Evolutionary conservation across 2,888 invertebrate species (phyloP).

Genomic region (Himalopsyche kuldschensis): DNA sequence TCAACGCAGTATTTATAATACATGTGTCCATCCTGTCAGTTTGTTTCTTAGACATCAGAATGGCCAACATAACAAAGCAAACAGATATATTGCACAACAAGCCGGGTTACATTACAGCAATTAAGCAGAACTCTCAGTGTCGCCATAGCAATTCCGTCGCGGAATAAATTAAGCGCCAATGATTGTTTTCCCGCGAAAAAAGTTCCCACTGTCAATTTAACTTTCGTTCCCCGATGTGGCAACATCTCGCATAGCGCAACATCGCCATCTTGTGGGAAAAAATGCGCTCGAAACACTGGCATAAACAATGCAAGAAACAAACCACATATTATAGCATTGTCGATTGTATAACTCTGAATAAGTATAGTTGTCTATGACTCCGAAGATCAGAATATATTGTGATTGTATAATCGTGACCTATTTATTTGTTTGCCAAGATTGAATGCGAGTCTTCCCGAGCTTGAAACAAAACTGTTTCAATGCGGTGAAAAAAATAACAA

Average conservation of each 20-base stretch:
- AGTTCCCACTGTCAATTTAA: neutral
- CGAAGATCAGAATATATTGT: neutral
- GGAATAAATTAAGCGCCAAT: neutral
- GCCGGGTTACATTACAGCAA: neutral
- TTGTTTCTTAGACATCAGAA: neutral
- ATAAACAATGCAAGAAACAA: neutral
- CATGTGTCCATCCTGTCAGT: neutral
- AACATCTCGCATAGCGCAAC: neutral
- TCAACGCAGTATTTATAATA: neutral
- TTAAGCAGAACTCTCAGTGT: neutral
- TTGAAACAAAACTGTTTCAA: too few species aligned
- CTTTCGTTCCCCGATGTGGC: neutral
- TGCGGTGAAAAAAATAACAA: too few species aligned
- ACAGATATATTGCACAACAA: neutral
- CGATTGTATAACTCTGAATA: neutral
- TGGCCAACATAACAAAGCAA: neutral
- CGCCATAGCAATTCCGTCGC: neutral
- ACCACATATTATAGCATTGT: neutral
- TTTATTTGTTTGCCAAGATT: neutral
- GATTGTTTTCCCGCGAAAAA: neutral
- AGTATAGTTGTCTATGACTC: too few species aligned
- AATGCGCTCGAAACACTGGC: neutral
- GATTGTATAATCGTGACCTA: neutral
- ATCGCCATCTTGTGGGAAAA: neutral
- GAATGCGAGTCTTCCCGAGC: too few species aligned